phyloP scores from a whole-genome alignment of 2,888 invertebrate genomes.

The Lasioglossum marginatum region DNA sequence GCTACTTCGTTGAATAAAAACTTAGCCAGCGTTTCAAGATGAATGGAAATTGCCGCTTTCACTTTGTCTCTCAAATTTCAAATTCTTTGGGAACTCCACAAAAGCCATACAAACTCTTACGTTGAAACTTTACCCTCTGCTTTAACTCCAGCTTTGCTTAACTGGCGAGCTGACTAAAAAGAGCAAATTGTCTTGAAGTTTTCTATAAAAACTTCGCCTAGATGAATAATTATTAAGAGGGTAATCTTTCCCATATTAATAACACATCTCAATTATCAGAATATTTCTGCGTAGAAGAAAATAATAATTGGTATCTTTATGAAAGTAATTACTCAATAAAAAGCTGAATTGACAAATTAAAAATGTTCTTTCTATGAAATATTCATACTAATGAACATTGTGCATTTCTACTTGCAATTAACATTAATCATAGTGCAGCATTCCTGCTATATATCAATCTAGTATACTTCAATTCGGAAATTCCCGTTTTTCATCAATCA shows the following conservation, averaged over 20 bases:
- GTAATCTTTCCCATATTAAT: background rate
- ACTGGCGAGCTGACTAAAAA: background rate
- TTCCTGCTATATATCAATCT: background rate
- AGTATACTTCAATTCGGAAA: background rate
- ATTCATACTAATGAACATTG: background rate
- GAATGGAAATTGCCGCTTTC: constrained; percentile 32
- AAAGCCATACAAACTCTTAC: background rate
- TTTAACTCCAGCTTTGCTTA: background rate
- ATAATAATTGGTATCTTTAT: background rate
- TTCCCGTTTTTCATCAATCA: background rate
- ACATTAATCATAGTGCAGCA: background rate
- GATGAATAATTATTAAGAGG: background rate
- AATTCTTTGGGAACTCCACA: constrained; percentile 7
- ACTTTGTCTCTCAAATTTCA: constrained; percentile 40
- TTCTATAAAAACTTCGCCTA: background rate
- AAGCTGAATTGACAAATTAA: background rate
- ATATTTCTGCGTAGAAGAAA: background rate
- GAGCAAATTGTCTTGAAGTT: background rate
- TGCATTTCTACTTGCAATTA: background rate
- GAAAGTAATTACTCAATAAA: background rate
- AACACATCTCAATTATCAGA: background rate
- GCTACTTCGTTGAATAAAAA: background rate
- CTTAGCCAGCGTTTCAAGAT: constrained; percentile 1
- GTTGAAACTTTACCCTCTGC: constrained; percentile 16
- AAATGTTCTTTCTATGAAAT: background rate